Base-by-base conservation (phyloP, 2,113 vertebrate species). In the Cyprinodon tularosa region DNA sequence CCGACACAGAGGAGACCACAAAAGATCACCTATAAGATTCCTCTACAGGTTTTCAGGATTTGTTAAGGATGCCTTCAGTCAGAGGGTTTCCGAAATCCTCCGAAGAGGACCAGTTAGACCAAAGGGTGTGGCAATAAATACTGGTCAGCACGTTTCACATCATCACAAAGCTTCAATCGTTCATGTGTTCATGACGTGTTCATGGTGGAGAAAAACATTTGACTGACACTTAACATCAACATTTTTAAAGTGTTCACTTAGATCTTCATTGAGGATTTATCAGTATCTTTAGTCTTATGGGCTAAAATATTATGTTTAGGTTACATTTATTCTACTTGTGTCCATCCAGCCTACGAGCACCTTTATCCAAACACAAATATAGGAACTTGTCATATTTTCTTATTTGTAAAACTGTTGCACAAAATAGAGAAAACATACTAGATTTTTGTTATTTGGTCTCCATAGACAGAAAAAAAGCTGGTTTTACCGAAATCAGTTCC, bases 31-130 rank as follows among this genome's bases (percentile, higher is more conserved):
- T 0, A 63, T 0, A 20, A 11, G 74, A 47, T 4, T 62, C 13
- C 22, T 29, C 73, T 29, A 22, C 78, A 70, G 68, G 45, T 48
- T 65, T 73, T 4, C 39, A 37, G 57, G 82, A 75, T 84, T 50
- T 63, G 71, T 80, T 40, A 59, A 69, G 74, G 73, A 68, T 40
- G 48, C 8, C 12, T 37, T 11, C 12, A 77, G 39, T 39, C 70
- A 62, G 11, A 14, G 48, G 39, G 61, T 4, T 57, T 76, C 66
- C 13, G 0, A 20, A 48, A 45, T 29, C 60, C 57, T 47, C 15
- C 61, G 4, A 65, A 44, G 37, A 8, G 3, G 0, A 29, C 17
- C 0, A 37, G 9, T 20, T 5, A 68, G 6, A 17, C 20, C 37
- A 62, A 1, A 15, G 62, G 36, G 62, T 48, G 53, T 57, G 37